These are phyloP conservation scores for Drosophila engyochracea DNA, from an alignment of 2,888 invertebrate species.

Conservation along the genomic window DNA sequence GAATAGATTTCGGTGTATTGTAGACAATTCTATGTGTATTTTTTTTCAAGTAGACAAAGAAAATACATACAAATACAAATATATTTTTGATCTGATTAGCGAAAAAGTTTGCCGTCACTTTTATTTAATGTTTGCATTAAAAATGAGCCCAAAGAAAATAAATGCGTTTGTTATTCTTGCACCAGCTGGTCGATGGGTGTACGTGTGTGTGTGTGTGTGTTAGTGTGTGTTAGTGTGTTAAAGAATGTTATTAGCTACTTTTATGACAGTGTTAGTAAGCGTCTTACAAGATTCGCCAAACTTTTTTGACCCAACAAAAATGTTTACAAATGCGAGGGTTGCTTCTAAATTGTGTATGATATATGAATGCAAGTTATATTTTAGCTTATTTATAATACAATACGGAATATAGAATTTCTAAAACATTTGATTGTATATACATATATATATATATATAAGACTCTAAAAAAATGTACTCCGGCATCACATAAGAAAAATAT, in stretches of 20 bases:
- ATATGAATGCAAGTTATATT: not conserved
- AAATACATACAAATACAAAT: slow-evolving; percentile 40
- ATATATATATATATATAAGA: not conserved
- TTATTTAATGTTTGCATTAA: slow-evolving; percentile 18
- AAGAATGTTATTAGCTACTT: slow-evolving; percentile 49
- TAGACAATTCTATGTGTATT: slow-evolving; percentile 88
- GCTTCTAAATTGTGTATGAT: not conserved
- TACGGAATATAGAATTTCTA: not conserved
- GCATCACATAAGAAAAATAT: not conserved
- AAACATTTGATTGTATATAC: not conserved
- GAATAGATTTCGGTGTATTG: slow-evolving; percentile 91
- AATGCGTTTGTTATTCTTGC: slow-evolving; percentile 25
- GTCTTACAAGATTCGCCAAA: slow-evolving; percentile 67
- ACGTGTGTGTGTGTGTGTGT: not conserved
- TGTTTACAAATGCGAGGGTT: slow-evolving; percentile 24
- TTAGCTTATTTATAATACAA: not conserved
- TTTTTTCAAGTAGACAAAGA: slow-evolving; percentile 37
- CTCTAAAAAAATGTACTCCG: not conserved
- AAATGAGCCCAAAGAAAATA: slow-evolving; percentile 12
- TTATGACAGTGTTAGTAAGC: slow-evolving; percentile 71
- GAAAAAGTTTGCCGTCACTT: slow-evolving; percentile 34
- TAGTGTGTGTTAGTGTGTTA: slow-evolving; percentile 1
- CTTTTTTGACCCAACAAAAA: slow-evolving; percentile 31
- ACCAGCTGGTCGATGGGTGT: slow-evolving; percentile 18
- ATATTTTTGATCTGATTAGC: slow-evolving; percentile 4